A percentile compares a stretch with the other conserved stretches of the same genome.
Conservation (phyloP, 2,797 vertebrate species). For the Allobates femoralis region DNA sequence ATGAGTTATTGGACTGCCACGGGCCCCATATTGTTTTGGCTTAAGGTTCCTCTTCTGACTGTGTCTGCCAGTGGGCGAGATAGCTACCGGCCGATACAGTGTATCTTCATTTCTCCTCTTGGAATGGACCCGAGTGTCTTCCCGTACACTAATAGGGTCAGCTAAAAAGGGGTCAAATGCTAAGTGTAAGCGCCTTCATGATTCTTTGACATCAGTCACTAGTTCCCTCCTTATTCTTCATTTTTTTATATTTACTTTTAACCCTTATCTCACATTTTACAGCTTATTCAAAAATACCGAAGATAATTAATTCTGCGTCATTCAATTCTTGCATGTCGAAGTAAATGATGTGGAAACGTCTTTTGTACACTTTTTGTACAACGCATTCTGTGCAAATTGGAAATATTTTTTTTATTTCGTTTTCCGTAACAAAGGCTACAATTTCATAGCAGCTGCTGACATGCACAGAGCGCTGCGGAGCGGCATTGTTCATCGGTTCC, state of each 20-base stretch:
- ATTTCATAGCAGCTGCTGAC: conserved; percentile 53
- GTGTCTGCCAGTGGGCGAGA: no score
- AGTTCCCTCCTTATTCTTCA: not conserved
- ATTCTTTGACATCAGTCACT: not conserved
- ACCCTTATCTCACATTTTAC: not conserved
- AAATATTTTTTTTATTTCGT: conserved; percentile 47
- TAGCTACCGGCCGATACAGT: no score
- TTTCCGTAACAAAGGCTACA: conserved; percentile 45
- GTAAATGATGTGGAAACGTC: not conserved
- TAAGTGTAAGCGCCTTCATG: not conserved
- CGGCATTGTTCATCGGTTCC: conserved; percentile 41
- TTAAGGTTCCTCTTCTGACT: no score
- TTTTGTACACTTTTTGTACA: not conserved
- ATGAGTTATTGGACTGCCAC: no score
- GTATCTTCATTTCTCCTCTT: not conserved
- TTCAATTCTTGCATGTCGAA: not conserved
- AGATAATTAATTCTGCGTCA: not conserved
- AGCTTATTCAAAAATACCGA: not conserved
- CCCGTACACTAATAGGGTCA: not conserved
- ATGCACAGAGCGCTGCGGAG: conserved; percentile 27
- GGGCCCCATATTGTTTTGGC: no score
- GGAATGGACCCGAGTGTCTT: not conserved
- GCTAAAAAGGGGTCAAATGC: not conserved
- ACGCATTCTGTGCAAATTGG: conserved; percentile 37
- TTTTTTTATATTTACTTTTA: not conserved